Evolutionary conservation across 2,888 invertebrate genomes (phyloP).

Genomic region (Microdon myrmicae): DNA sequence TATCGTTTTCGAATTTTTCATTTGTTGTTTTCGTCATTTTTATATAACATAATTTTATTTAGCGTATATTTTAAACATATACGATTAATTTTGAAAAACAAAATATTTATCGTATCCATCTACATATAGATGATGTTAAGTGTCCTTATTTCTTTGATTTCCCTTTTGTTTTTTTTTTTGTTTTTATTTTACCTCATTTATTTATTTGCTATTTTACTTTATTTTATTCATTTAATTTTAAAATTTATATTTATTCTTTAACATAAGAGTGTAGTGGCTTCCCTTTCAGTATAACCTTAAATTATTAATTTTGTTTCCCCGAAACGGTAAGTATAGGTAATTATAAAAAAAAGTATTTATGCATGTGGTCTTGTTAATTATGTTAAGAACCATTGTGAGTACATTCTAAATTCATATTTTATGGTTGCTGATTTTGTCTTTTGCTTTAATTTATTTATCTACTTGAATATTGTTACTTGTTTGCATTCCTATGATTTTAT

Average conservation of each 20-base stretch:
- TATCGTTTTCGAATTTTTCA: constrained; percentile 6
- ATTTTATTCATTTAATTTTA: constrained; percentile 18
- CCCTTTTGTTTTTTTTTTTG: constrained; percentile 9
- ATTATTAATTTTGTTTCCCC: too few species aligned
- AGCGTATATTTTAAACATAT: constrained; percentile 58
- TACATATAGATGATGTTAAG: constrained; percentile 59
- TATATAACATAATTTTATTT: constrained; percentile 31
- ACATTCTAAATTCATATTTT: too few species aligned
- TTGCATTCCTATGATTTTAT: constrained; percentile 20
- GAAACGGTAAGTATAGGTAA: too few species aligned
- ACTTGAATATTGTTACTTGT: constrained; percentile 13
- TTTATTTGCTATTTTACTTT: constrained; percentile 10
- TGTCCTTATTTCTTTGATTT: too few species aligned
- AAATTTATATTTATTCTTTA: not conserved
- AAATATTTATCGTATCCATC: constrained; percentile 55
- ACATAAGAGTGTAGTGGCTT: too few species aligned
- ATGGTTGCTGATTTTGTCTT: constrained; percentile 8
- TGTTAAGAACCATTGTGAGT: too few species aligned
- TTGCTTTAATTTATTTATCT: too few species aligned
- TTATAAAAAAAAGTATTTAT: too few species aligned
- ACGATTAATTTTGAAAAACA: constrained; percentile 55
- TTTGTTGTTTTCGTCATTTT: constrained; percentile 7
- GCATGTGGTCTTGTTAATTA: too few species aligned
- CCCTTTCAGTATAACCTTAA: too few species aligned
- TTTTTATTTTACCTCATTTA: constrained; percentile 20